Percentiles rank a stretch among this genome's conserved stretches.
Conservation (phyloP, 1,140 invertebrate genomes). For the Microplitis mediator region DNA sequence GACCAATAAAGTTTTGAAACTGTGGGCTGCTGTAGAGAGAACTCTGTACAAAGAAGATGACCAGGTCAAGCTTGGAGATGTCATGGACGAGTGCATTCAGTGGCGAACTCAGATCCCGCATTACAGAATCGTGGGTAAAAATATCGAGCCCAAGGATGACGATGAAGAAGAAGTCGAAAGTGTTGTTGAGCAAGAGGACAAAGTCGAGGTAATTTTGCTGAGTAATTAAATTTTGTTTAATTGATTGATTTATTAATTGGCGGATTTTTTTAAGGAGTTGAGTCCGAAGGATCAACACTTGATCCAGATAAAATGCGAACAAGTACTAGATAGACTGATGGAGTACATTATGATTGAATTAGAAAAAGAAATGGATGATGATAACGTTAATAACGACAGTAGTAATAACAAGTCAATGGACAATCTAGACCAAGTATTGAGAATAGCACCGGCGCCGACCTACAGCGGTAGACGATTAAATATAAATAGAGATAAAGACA, state of each 20-base stretch:
- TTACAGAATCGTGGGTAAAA: conserved; percentile 48
- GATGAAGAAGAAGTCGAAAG: background rate
- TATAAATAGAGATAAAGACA: conserved; percentile 25
- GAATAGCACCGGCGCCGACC: conserved; percentile 45
- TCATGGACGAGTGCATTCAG: conserved; percentile 52
- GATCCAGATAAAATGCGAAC: conserved; percentile 39
- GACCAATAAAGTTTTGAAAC: conserved; percentile 45
- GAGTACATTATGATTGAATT: conserved; percentile 48
- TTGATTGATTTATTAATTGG: too few relatives aligned
- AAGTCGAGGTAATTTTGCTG: background rate
- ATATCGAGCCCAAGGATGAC: conserved; percentile 17
- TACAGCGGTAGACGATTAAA: conserved; percentile 36
- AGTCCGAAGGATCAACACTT: conserved; percentile 30
- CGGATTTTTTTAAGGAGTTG: conserved; percentile 23
- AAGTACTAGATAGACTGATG: conserved; percentile 47
- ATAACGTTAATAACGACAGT: background rate
- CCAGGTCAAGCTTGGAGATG: conserved; percentile 25
- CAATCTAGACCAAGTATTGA: conserved; percentile 43
- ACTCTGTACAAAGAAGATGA: conserved; percentile 50
- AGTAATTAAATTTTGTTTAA: too few relatives aligned
- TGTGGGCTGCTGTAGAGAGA: conserved; percentile 51
- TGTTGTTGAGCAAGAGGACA: background rate
- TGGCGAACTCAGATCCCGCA: conserved; percentile 54
- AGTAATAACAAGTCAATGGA: conserved; percentile 23
- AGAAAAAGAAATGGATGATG: conserved; percentile 1